Evolutionary conservation across 1,140 invertebrate species (phyloP).

Genomic region (Bombus waltoni): DNA sequence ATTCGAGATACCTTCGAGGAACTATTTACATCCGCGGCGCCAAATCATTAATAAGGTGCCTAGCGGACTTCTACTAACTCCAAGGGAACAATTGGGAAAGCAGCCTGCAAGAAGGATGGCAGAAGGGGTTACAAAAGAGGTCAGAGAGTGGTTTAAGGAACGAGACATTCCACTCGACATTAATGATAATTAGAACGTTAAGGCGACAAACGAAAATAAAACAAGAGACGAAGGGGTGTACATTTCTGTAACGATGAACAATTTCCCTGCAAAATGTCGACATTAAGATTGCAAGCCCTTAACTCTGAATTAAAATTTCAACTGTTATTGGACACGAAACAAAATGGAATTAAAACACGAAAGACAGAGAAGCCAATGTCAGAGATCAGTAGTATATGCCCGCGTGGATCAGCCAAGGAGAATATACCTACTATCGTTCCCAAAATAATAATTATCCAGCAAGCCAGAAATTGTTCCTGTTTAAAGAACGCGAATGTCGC

Average conservation of each 20-base stretch:
- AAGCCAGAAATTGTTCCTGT: not conserved
- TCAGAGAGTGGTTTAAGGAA: conserved; percentile 59
- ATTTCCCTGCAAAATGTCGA: too few relatives aligned
- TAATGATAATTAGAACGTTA: conserved; percentile 80
- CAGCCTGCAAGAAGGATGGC: conserved; percentile 64
- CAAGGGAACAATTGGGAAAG: conserved; percentile 61
- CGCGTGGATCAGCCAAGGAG: not conserved
- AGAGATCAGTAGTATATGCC: not conserved
- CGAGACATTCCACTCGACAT: conserved; percentile 75
- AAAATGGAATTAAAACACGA: not conserved
- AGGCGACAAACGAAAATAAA: conserved; percentile 69
- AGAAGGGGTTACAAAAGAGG: conserved; percentile 8
- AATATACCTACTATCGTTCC: not conserved
- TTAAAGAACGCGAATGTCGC: not conserved
- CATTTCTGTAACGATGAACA: not conserved
- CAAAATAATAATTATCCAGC: not conserved
- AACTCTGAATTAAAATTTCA: not conserved
- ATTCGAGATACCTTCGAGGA: conserved; percentile 75
- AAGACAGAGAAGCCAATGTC: not conserved
- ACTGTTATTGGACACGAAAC: not conserved
- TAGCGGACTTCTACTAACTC: conserved; percentile 63
- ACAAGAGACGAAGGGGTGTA: conserved; percentile 35
- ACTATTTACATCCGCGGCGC: conserved; percentile 67
- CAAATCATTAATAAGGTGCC: conserved; percentile 72
- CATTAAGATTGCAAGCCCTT: too few relatives aligned